Percentiles rank a stretch among this genome's conserved stretches.
Conservation (phyloP, 2,797 vertebrate genomes). For the Diceros bicornis region DNA sequence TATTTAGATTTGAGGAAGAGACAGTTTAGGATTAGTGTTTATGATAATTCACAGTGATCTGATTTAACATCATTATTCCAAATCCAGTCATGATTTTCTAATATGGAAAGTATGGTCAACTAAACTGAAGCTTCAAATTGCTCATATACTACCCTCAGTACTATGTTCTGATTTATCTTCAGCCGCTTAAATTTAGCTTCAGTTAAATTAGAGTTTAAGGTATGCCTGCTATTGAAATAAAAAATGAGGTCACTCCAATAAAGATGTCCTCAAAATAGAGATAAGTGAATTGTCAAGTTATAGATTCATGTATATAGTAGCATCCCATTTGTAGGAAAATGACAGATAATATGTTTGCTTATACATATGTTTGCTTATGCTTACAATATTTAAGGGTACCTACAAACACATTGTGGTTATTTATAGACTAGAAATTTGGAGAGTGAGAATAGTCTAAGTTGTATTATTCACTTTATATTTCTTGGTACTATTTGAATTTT, state of each 20-base stretch:
- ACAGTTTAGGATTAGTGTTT: constrained; percentile 2
- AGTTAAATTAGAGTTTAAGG: constrained; percentile 74
- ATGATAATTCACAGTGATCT: neutral
- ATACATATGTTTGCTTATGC: neutral
- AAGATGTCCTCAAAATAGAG: neutral
- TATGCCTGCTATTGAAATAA: constrained; percentile 65
- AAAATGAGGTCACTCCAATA: neutral
- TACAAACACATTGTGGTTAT: neutral
- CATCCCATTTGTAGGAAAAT: neutral
- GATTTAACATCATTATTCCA: neutral
- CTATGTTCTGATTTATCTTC: neutral
- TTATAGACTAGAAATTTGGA: neutral
- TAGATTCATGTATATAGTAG: neutral
- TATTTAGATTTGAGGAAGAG: constrained; percentile 26
- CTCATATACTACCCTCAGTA: neutral
- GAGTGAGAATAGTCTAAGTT: neutral
- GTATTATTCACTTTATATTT: neutral
- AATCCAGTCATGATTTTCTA: neutral
- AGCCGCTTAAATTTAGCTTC: constrained; percentile 6
- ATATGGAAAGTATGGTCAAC: neutral
- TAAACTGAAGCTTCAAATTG: constrained; percentile 28
- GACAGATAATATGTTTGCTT: neutral
- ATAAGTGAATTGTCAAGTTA: neutral
- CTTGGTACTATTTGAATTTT: constrained; percentile 13
- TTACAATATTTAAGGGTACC: neutral